These are phyloP conservation scores for Nasonovia ribisnigri DNA, from an alignment of 2,888 invertebrate genomes.

Conservation along the genomic window DNA sequence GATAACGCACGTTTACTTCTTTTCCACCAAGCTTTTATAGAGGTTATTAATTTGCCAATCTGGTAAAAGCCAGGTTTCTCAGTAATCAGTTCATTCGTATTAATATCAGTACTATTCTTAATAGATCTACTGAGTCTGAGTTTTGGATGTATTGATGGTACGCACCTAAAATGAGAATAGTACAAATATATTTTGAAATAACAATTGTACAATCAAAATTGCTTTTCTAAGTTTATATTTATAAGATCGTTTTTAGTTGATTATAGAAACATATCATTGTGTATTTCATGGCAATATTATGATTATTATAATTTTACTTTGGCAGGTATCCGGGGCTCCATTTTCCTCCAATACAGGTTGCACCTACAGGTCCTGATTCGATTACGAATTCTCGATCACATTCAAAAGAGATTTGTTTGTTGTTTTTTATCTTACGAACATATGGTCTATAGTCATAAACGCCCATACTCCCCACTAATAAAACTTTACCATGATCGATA, in stretches of 20 bases:
- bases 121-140: constrained; percentile 82
- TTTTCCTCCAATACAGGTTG: constrained; percentile 93
- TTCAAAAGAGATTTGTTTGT: constrained; percentile 96
- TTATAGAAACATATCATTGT: background rate
- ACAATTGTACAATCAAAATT: background rate
- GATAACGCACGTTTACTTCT: constrained; percentile 68
- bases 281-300: background rate
- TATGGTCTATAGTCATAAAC: constrained; percentile 95
- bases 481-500: constrained; percentile 88
- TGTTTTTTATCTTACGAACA: constrained; percentile 89
- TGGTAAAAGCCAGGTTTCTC: constrained; percentile 59
- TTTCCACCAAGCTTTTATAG: constrained; percentile 56
- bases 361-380: constrained; percentile 89
- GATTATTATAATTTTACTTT: constrained; percentile 72
- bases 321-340: constrained; percentile 94
- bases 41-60: constrained; percentile 44
- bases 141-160: constrained; percentile 88
- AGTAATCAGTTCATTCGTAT: background rate
- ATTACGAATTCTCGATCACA: constrained; percentile 92
- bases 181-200: background rate
- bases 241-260: too few species aligned
- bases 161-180: constrained; percentile 74
- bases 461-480: constrained; percentile 95
- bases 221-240: background rate
- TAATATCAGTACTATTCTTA: constrained; percentile 39